A percentile compares a stretch with the other conserved stretches of the same genome.
Conservation (phyloP, 1,140 invertebrate species). For the Branchinecta lynchi region DNA sequence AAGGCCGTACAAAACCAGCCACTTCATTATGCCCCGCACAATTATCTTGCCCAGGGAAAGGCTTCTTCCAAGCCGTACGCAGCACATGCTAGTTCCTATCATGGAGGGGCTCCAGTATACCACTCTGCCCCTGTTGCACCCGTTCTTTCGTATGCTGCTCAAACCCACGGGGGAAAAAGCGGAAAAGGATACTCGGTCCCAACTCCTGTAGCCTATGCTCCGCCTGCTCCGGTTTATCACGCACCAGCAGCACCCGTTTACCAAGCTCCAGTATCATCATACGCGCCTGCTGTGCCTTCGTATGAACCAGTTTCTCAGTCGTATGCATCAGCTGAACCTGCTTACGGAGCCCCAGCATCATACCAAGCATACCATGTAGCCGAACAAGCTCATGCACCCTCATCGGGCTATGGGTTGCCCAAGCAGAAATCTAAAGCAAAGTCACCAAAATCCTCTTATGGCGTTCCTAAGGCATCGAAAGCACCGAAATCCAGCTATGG, state of each 20-base stretch:
- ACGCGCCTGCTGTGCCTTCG: not conserved
- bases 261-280: not conserved
- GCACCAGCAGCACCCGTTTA: too few species aligned
- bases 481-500: not conserved
- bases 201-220: not conserved
- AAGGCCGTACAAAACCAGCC: not conserved
- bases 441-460: not conserved
- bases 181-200: not conserved
- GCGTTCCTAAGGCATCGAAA: not conserved
- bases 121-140: not conserved
- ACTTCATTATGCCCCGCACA: not conserved
- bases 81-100: not conserved
- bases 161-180: not conserved
- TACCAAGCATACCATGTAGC: not conserved
- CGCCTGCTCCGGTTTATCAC: not conserved
- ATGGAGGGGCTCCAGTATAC: not conserved
- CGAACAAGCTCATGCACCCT: not conserved
- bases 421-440: not conserved
- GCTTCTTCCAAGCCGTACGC: not conserved
- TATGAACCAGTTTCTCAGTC: not conserved
- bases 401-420: slow-evolving; percentile 1
- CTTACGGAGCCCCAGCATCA: not conserved
- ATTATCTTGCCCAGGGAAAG: not conserved
- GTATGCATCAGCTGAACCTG: not conserved
- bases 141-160: not conserved